phyloP scores from a whole-genome alignment of 2,888 invertebrate species.

The Pecten maximus region DNA sequence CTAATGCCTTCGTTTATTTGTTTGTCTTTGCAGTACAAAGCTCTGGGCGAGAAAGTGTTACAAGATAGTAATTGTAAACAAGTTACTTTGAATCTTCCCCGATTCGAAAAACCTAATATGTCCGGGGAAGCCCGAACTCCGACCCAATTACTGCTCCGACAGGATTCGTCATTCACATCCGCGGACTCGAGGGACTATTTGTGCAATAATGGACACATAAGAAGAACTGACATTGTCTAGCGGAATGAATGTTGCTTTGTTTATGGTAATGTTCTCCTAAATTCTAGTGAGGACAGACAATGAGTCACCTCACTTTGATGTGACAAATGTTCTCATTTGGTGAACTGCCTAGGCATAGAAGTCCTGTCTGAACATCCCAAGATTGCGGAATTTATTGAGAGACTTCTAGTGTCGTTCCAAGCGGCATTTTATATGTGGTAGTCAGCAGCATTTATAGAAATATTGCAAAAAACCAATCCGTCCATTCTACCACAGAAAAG shows the following conservation, averaged over 20 bases:
- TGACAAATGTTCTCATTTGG: slow-evolving; percentile 23
- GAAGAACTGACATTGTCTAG: slow-evolving; percentile 11
- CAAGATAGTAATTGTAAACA: slow-evolving; percentile 38
- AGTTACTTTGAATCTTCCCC: slow-evolving; percentile 43
- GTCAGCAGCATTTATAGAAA: slow-evolving; percentile 17
- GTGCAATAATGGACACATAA: slow-evolving; percentile 30
- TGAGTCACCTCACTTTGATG: slow-evolving; percentile 7
- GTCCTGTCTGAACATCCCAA: neutral
- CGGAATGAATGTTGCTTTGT: neutral
- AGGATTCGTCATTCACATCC: slow-evolving; percentile 43
- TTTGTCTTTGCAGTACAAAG: slow-evolving; percentile 50
- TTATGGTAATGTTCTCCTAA: slow-evolving; percentile 6
- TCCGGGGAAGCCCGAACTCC: slow-evolving; percentile 49
- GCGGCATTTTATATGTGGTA: neutral
- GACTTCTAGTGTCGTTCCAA: neutral
- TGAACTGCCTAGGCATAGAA: neutral
- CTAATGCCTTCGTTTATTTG: neutral
- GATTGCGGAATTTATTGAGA: neutral
- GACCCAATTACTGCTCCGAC: slow-evolving; percentile 45
- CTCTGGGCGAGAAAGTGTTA: slow-evolving; percentile 50
- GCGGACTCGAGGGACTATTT: slow-evolving; percentile 8
- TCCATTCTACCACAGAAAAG: neutral
- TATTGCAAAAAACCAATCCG: neutral
- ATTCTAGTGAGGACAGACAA: neutral
- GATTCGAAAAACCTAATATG: slow-evolving; percentile 33